Base-by-base conservation (phyloP, 2,797 vertebrate species). In the Periparus ater region DNA sequence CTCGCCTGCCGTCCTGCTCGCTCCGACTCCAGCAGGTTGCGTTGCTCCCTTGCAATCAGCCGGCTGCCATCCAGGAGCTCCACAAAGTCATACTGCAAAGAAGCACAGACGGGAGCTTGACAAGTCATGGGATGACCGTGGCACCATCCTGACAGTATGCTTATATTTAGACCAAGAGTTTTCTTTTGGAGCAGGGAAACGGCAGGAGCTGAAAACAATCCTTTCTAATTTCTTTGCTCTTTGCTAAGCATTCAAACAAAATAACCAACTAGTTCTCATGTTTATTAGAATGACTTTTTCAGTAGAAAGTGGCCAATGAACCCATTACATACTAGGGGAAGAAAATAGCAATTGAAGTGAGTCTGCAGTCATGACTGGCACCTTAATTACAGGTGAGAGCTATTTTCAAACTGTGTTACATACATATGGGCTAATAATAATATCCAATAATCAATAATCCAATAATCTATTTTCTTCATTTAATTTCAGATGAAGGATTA, bases 21-120 rank as follows among this genome's bases (percentile, higher is more conserved):
- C 75, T 99, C 99, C 0, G 97, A 93, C 58, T 99, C 99, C 5
- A 97, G 97, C 84, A 98, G 96, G 81, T 98, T 98, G 62, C 98
- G 98, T 81, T 99, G 99, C 95, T 99, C 99, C 97, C 98, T 98
- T 1, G 99, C 98, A 47, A 99, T 99, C 63, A 99, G 97, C 75
- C 99, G 98, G 97, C 99, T 99, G 95, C 99, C 99, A 14, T 99
- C 99, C 96, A 99, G 95, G 42, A 99, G 98, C 96, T 99, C 99
- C 85, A 99, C 99, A 91, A 99, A 99, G 96, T 99, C 99, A 1
- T 99, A 99, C 99, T 99, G 98, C 40, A 90, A 97, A 5, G 19
- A 57, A 81, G 75, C 89, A 94, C 29, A 88, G 21, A 93, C 1
- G 15, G 26, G 9, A 78, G 62, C 58, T 34, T 68, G 54, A 47